These are phyloP conservation scores for Cyanoramphus novaezelandiae DNA, from an alignment of 2,113 vertebrate genomes.

Conservation along the genomic window DNA sequence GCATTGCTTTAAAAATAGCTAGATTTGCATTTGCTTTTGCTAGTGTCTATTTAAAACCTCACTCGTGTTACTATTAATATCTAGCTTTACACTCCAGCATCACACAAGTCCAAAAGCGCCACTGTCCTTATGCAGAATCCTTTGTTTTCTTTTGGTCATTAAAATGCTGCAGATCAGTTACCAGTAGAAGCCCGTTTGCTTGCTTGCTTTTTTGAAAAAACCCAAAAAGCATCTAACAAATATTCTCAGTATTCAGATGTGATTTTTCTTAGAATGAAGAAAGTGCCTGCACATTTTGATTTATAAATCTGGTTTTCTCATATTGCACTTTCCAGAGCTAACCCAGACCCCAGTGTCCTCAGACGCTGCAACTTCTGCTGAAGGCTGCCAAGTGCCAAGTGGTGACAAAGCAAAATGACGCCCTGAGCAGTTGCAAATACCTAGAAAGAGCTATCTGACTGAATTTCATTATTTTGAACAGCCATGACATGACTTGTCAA, in stretches of 20 bases:
- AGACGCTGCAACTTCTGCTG: background rate
- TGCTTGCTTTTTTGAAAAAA: background rate
- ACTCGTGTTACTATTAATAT: background rate
- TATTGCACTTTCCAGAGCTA: background rate
- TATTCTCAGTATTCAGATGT: background rate
- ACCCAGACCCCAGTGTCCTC: background rate
- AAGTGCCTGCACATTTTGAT: background rate
- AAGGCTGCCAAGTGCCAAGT: background rate
- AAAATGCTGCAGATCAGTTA: background rate
- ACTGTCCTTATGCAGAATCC: background rate
- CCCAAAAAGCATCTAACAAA: background rate
- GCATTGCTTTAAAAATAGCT: constrained; percentile 14
- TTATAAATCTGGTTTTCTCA: background rate
- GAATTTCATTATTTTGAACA: background rate
- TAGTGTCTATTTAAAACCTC: constrained; percentile 28
- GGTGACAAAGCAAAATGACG: background rate
- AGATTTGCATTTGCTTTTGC: constrained; percentile 18
- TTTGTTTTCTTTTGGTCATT: background rate
- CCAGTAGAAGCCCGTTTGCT: background rate
- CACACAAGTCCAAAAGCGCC: background rate
- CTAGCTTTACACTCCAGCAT: background rate
- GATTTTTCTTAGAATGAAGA: background rate
- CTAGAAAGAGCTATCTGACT: background rate
- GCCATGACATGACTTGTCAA: background rate
- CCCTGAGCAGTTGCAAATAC: background rate